Percentiles rank a stretch among this genome's conserved stretches.
These are phyloP conservation scores for Megastigmus dorsalis DNA, from an alignment of 2,888 invertebrate genomes.

Conservation along the genomic window DNA sequence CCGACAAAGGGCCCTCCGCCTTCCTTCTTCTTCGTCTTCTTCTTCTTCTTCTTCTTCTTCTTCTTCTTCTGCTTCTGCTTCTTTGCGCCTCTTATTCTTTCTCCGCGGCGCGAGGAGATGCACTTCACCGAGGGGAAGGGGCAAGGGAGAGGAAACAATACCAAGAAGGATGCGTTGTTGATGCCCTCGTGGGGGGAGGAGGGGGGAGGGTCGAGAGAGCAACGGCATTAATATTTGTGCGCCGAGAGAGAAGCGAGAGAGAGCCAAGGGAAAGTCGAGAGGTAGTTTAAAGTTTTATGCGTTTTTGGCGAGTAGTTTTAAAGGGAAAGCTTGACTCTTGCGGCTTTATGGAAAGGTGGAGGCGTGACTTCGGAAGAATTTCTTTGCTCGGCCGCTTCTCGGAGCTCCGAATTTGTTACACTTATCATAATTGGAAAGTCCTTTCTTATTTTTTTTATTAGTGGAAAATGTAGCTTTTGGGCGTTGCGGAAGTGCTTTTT, in stretches of 20 bases:
- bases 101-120: not conserved
- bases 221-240: slow-evolving; percentile 17
- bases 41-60: not conserved
- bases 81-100: not conserved
- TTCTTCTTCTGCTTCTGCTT: not conserved
- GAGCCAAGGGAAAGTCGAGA: not conserved
- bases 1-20: slow-evolving; percentile 34
- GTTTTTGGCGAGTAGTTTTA: slow-evolving; percentile 8
- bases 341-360: slow-evolving; percentile 2
- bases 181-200: not conserved
- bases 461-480: too few species aligned
- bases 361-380: slow-evolving; percentile 18
- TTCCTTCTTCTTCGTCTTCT: slow-evolving; percentile 13
- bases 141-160: slow-evolving; percentile 28
- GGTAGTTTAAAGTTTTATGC: slow-evolving; percentile 16
- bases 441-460: too few species aligned
- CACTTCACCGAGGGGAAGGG: not conserved
- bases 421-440: not conserved
- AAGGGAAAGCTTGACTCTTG: not conserved
- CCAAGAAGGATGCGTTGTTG: slow-evolving; percentile 19
- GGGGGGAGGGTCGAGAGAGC: too few species aligned
- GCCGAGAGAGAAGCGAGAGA: not conserved
- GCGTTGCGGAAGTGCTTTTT: too few species aligned
- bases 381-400: too few species aligned
- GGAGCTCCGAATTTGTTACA: slow-evolving; percentile 7